A percentile compares a stretch with the other conserved stretches of the same genome.
Evolutionary conservation across 2,113 vertebrate genomes (phyloP).

Genomic region (Brachypodius melanocephalos): DNA sequence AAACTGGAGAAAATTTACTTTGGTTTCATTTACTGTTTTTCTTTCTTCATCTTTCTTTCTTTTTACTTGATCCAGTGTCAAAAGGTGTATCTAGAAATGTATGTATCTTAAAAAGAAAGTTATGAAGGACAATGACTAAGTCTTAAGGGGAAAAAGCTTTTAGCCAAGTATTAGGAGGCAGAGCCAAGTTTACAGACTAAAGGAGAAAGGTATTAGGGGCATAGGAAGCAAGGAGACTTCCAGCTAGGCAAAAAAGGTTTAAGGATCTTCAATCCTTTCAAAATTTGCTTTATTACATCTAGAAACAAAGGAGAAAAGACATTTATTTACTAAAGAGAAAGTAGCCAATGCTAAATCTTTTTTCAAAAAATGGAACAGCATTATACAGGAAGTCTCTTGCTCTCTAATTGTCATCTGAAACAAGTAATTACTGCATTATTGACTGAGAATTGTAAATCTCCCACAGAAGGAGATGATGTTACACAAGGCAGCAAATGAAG

Average conservation of each 20-base stretch:
- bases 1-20: background rate
- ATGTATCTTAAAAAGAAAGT: background rate
- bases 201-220: background rate
- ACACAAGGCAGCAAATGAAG: background rate
- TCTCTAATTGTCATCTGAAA: background rate
- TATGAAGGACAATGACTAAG: background rate
- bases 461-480: background rate
- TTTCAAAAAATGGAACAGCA: background rate
- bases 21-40: background rate
- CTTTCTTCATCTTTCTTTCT: background rate
- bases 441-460: background rate
- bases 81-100: background rate
- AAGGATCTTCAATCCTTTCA: background rate
- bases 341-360: rapidly evolving
- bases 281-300: background rate
- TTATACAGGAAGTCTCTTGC: background rate
- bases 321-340: background rate
- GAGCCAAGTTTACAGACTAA: background rate
- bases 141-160: background rate
- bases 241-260: background rate
- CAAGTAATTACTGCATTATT: background rate
- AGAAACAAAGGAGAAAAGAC: background rate
- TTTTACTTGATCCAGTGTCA: background rate
- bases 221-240: rapidly evolving
- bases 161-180: background rate